Percentiles rank a stretch among this genome's conserved stretches.
Evolutionary conservation across 2,888 invertebrate species (phyloP).

Genomic region (Pammene fasciana): DNA sequence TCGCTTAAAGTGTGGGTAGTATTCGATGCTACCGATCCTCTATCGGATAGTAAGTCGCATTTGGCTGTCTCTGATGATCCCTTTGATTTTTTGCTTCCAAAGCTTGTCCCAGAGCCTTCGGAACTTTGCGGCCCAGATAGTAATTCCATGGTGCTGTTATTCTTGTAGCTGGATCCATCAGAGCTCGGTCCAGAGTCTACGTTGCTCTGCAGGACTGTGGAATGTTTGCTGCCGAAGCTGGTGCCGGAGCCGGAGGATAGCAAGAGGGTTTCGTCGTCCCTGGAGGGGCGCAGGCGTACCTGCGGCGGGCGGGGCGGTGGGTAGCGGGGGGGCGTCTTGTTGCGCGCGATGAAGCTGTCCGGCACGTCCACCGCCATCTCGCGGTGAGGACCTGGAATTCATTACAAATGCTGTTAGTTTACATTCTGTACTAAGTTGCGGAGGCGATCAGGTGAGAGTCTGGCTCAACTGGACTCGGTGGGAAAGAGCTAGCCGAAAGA

Average conservation of each 20-base stretch:
- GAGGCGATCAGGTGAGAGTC: too few species aligned
- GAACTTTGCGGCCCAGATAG: conserved; percentile 75
- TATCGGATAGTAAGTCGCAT: conserved; percentile 68
- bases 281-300: conserved; percentile 79
- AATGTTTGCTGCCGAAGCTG: conserved; percentile 77
- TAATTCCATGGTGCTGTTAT: conserved; percentile 70
- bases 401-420: conserved; percentile 33
- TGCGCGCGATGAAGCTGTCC: conserved; percentile 94
- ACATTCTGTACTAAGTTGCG: background rate
- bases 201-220: conserved; percentile 68
- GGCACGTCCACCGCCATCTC: conserved; percentile 99
- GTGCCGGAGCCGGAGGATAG: conserved; percentile 76
- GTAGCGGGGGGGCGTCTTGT: conserved; percentile 96
- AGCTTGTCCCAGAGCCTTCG: conserved; percentile 70
- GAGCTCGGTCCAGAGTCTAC: conserved; percentile 70
- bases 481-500: too few species aligned
- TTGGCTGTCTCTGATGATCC: conserved; percentile 75
- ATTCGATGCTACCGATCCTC: conserved; percentile 69
- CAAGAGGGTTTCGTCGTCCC: conserved; percentile 80
- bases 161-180: conserved; percentile 73
- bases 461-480: too few species aligned
- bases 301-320: conserved; percentile 90
- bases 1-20: conserved; percentile 67
- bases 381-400: conserved; percentile 91
- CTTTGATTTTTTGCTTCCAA: conserved; percentile 76